Evolutionary conservation across 2,888 invertebrate genomes (phyloP).

Genomic region (Scaptodrosophila latifasciaeformis): DNA sequence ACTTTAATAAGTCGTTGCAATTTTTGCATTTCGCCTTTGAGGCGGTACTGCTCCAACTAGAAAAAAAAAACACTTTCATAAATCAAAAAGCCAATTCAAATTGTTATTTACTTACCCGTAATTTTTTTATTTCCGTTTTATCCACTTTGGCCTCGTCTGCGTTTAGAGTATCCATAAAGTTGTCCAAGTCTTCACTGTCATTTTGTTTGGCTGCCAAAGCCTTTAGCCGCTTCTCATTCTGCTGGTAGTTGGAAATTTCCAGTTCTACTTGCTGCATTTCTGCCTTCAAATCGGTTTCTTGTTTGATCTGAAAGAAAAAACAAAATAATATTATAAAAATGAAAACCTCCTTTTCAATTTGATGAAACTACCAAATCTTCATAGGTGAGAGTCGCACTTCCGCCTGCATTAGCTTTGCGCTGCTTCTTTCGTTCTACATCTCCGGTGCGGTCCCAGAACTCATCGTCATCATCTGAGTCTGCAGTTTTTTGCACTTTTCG

Average conservation of each 20-base stretch:
- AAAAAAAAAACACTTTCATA: slow-evolving; percentile 14
- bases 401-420: slow-evolving; percentile 76
- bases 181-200: slow-evolving; percentile 85
- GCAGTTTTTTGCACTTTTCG: slow-evolving; percentile 87
- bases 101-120: slow-evolving; percentile 72
- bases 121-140: slow-evolving; percentile 80
- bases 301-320: slow-evolving; percentile 50
- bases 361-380: slow-evolving; percentile 78
- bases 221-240: slow-evolving; percentile 72
- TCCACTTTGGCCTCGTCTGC: slow-evolving; percentile 78
- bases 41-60: slow-evolving; percentile 80
- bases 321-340: background rate
- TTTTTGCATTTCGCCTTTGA: slow-evolving; percentile 82
- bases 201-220: slow-evolving; percentile 35
- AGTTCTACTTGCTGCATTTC: slow-evolving; percentile 81
- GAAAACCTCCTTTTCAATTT: background rate
- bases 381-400: slow-evolving; percentile 77
- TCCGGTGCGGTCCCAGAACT: slow-evolving; percentile 95
- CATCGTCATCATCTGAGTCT: slow-evolving; percentile 95
- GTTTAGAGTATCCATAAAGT: slow-evolving; percentile 84
- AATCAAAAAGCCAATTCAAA: background rate
- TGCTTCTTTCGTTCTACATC: slow-evolving; percentile 90
- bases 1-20: slow-evolving; percentile 84
- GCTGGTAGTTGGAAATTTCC: slow-evolving; percentile 75
- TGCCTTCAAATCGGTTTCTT: slow-evolving; percentile 74